phyloP scores from a whole-genome alignment of 1,140 invertebrate species.

The Zaprionus davidi region DNA sequence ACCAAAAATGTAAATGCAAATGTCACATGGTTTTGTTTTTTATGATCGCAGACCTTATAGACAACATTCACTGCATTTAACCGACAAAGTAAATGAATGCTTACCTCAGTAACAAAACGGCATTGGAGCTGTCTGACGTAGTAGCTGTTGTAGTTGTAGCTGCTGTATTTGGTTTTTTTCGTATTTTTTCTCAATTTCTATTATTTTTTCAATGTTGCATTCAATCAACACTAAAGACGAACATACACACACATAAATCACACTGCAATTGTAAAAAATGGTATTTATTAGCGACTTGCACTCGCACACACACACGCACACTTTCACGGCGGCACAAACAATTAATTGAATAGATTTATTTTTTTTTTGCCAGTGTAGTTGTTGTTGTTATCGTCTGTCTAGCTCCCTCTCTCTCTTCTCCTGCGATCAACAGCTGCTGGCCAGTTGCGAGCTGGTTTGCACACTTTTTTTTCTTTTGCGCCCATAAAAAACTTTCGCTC shows the following conservation, averaged over 20 bases:
- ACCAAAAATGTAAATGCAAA: conserved; percentile 28
- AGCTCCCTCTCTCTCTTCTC: conserved; percentile 12
- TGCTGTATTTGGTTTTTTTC: conserved; percentile 27
- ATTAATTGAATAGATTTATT: conserved; percentile 77
- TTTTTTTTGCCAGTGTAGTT: conserved; percentile 22
- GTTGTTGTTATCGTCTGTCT: conserved; percentile 13
- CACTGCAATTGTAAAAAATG: conserved; percentile 72
- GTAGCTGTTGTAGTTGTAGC: conserved; percentile 1
- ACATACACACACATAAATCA: conserved; percentile 47
- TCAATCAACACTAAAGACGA: conserved; percentile 56
- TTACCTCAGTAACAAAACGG: conserved; percentile 39
- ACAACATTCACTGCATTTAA: conserved; percentile 16
- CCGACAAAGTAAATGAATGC: conserved; percentile 12
- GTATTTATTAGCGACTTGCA: conserved; percentile 70
- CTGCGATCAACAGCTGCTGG: conserved; percentile 61
- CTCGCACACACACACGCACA: conserved; percentile 35
- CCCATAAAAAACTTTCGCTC: conserved; percentile 74
- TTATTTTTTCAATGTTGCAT: conserved; percentile 60
- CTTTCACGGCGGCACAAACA: conserved; percentile 63
- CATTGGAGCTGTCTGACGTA: conserved; percentile 29
- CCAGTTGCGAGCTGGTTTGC: conserved; percentile 56
- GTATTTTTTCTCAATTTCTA: conserved; percentile 38
- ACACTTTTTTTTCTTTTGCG: conserved; percentile 58
- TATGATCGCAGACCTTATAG: conserved; percentile 16
- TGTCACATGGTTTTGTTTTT: neutral